Evolutionary conservation across 2,888 invertebrate genomes (phyloP), one percentile per base, ranked within the genome.

Genomic region (Drosophila parthenogenetica): DNA sequence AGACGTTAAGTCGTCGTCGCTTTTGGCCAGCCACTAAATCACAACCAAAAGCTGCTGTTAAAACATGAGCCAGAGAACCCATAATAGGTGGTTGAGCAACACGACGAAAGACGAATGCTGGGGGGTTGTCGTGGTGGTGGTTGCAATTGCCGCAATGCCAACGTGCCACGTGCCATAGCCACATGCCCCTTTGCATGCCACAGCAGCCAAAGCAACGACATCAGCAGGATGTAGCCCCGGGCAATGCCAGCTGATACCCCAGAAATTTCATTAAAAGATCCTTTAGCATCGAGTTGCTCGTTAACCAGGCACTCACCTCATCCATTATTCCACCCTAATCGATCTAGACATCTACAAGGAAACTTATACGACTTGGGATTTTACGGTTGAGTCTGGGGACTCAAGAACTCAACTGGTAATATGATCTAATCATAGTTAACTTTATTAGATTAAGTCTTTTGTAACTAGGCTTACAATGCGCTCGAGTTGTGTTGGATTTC

Each of bases 21-120:
- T 16, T 61, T 69, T 50, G 60, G 77, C 80, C 66, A 71, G 80
- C 82, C 89, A 89, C 85, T 89, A 89, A 88, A 88, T 88, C 87
- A 88, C 89, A 88, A 85, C 87, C 82, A 74, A 88, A 89, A 89
- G 90, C 87, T 85, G 87, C 77, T 87, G 90, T 87, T 85, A 86
- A 82, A 89, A 86, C 87, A 87, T 80, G 88, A 82, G 69, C 75
- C 73, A 68, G 69, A 35, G 35, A 35, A 65, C 73, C 57, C 54
- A 57, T 69, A 74, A 80, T 75, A 75, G 82, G 67, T 75, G 86
- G 79, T 77, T 75, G 65, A 57, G 25, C 54, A 54, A 4, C 32
- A 45, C 51, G 37, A 55, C 42, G 42, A 17, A 25, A 14, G 3
- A 25, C n/a, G 37, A 14, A 11, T 11, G 32, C 1, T 11, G 11